Evolutionary conservation across 2,888 invertebrate genomes (phyloP).

Genomic region (Automeris io): DNA sequence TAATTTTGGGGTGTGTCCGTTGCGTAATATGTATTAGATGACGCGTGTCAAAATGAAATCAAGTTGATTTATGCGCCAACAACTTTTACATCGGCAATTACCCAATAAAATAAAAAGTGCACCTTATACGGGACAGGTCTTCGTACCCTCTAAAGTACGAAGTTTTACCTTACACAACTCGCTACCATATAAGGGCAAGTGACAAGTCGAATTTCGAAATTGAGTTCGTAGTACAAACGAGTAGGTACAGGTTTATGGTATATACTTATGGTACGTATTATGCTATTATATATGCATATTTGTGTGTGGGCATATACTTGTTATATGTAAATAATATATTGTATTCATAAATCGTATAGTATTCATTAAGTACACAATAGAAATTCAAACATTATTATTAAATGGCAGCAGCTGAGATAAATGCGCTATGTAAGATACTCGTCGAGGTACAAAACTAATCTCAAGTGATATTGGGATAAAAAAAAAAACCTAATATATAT

Average conservation of each 20-base stretch:
- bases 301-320: background rate
- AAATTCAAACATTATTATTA: no score
- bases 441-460: no score
- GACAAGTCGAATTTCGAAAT: constrained; percentile 25
- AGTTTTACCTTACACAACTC: constrained; percentile 26
- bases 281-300: background rate
- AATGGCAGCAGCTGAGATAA: no score
- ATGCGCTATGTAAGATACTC: no score
- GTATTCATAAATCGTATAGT: no score
- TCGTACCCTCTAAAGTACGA: background rate
- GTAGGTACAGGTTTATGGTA: background rate
- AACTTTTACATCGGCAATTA: constrained; percentile 15
- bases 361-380: no score
- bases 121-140: constrained; percentile 4
- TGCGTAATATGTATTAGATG: no score
- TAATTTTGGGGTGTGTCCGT: no score
- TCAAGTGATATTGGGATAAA: no score
- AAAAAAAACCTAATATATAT: no score
- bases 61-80: constrained; percentile 20
- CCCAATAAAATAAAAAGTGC: background rate
- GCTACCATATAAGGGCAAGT: constrained; percentile 22
- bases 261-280: background rate
- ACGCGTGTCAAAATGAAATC: constrained; percentile 5
- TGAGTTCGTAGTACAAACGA: constrained; percentile 1
- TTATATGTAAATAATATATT: background rate